Evolutionary conservation across 1,140 invertebrate genomes (phyloP).

Genomic region (Cherax quadricarinatus): DNA sequence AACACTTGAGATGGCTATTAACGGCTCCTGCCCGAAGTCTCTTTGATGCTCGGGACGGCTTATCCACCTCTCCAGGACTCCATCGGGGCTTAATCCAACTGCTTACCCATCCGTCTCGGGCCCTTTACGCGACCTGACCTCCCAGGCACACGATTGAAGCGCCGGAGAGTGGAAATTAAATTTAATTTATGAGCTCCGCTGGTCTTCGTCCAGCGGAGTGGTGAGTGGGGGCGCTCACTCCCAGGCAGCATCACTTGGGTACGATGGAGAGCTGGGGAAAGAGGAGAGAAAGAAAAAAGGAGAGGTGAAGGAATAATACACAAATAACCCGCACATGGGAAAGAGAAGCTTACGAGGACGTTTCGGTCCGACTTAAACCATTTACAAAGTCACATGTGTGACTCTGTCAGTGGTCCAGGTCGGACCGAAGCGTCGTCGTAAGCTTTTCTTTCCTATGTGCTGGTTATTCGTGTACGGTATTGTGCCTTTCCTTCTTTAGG

Average conservation of each 20-base stretch:
- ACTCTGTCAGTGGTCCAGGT: too few relatives aligned
- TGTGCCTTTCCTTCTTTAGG: too few relatives aligned
- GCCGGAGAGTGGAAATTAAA: conserved; percentile 35
- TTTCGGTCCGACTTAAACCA: too few relatives aligned
- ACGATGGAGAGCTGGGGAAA: background rate
- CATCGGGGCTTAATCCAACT: conserved; percentile 1
- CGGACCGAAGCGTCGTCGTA: too few relatives aligned
- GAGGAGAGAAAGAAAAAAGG: background rate
- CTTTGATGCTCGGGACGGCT: conserved; percentile 23
- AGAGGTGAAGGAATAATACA: too few relatives aligned
- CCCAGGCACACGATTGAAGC: conserved; percentile 21
- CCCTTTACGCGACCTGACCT: conserved; percentile 17
- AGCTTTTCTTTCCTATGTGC: too few relatives aligned
- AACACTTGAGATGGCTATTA: conserved; percentile 22
- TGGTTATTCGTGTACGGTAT: too few relatives aligned
- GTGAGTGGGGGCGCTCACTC: background rate
- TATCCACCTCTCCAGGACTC: background rate
- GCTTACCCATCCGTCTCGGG: conserved; percentile 26
- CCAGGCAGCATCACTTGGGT: conserved; percentile 21
- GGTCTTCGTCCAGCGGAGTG: conserved; percentile 22
- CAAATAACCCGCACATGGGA: too few relatives aligned
- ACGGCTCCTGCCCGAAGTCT: conserved; percentile 1
- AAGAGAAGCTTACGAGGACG: too few relatives aligned
- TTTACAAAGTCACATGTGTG: too few relatives aligned
- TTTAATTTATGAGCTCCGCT: conserved; percentile 35